phyloP scores from a whole-genome alignment of 2,888 invertebrate species.

The Drosophila niveifrons region DNA sequence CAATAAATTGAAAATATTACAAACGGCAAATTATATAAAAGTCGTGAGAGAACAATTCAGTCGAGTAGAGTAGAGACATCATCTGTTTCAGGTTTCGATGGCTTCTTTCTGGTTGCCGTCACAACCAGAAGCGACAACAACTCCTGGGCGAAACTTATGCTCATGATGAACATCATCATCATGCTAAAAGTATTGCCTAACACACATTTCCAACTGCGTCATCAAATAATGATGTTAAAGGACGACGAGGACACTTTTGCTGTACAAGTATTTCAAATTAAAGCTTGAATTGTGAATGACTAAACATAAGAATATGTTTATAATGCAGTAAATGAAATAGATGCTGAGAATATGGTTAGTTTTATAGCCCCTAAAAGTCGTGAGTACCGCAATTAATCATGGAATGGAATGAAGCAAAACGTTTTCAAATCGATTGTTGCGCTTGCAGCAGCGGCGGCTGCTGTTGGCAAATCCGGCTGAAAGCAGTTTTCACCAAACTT shows the following conservation, averaged over 20 bases:
- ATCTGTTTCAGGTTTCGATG: conserved; percentile 24
- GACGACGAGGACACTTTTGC: neutral
- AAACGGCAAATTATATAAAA: neutral
- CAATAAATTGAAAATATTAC: conserved; percentile 2
- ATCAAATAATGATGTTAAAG: conserved; percentile 7
- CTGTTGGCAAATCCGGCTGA: conserved; percentile 73
- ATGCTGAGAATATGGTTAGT: neutral
- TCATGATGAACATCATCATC: conserved; percentile 8
- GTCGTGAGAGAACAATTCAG: neutral
- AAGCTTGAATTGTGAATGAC: neutral
- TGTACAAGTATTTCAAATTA: neutral
- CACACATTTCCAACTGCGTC: conserved; percentile 11
- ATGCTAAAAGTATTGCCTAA: conserved; percentile 8
- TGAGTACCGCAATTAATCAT: conserved; percentile 29
- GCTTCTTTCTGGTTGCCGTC: conserved; percentile 10
- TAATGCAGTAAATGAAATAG: neutral
- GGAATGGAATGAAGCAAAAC: conserved; percentile 30
- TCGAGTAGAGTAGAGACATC: neutral
- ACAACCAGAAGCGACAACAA: neutral
- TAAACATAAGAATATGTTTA: neutral
- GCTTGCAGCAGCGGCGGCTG: conserved; percentile 19
- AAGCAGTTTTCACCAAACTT: conserved; percentile 83
- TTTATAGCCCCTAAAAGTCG: neutral
- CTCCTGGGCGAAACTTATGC: neutral
- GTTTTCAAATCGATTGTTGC: conserved; percentile 52